Evolutionary conservation across 2,113 vertebrate species (phyloP).

Genomic region (Arothron firmamentum): DNA sequence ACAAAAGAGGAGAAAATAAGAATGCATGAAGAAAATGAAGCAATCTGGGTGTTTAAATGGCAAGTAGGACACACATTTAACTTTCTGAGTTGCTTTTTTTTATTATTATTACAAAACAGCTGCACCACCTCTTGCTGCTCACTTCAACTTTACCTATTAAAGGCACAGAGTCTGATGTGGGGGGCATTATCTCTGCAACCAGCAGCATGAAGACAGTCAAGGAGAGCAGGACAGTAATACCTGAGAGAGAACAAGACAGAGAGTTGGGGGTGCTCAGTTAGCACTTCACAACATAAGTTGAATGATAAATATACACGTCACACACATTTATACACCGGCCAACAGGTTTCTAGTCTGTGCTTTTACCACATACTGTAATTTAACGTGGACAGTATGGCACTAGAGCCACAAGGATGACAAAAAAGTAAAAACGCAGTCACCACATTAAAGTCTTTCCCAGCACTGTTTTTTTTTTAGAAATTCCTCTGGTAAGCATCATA

Average conservation of each 20-base stretch:
- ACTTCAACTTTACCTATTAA: slow-evolving; percentile 83
- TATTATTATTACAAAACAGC: too few species aligned
- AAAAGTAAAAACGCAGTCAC: too few species aligned
- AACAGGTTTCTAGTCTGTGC: too few species aligned
- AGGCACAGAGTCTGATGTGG: slow-evolving; percentile 93
- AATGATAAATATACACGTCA: not conserved
- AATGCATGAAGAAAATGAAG: not conserved
- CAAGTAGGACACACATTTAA: not conserved
- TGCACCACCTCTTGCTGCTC: too few species aligned
- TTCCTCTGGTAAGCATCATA: too few species aligned
- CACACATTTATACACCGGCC: not conserved
- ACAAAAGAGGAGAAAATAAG: slow-evolving; percentile 22
- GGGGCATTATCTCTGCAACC: slow-evolving; percentile 94
- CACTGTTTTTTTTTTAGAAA: too few species aligned
- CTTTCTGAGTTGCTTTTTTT: not conserved
- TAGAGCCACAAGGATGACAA: too few species aligned
- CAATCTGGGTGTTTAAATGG: not conserved
- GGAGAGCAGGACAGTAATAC: slow-evolving; percentile 92
- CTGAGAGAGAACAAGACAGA: slow-evolving; percentile 64
- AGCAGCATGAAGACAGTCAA: slow-evolving; percentile 95
- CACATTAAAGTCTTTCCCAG: too few species aligned
- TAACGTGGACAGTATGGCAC: too few species aligned
- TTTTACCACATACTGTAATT: too few species aligned
- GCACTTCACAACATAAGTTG: not conserved
- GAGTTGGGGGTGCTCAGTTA: slow-evolving; percentile 2